phyloP scores from a whole-genome alignment of 2,797 vertebrate genomes.

The Microctenopoma lineatum region DNA sequence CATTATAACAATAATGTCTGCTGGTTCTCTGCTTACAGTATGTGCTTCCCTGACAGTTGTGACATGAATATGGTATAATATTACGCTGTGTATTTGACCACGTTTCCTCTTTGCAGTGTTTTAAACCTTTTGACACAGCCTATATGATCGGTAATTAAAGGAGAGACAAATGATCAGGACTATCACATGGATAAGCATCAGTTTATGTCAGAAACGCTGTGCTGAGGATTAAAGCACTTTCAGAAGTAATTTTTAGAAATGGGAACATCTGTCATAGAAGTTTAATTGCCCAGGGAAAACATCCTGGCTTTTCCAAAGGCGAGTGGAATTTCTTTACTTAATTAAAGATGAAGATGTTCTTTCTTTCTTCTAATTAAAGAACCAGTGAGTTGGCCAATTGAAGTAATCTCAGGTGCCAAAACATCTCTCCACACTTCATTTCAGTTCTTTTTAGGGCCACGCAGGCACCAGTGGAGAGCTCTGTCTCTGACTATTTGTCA shows the following conservation, averaged over 20 bases:
- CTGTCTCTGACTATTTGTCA: conserved; percentile 55
- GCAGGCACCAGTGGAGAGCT: conserved; percentile 32
- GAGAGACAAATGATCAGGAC: conserved; percentile 5
- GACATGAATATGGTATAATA: not conserved
- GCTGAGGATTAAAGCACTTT: not conserved
- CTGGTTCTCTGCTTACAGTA: not conserved
- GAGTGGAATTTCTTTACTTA: conserved; percentile 55
- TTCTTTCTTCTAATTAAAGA: conserved; percentile 67
- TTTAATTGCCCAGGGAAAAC: conserved; percentile 42
- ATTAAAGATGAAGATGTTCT: conserved; percentile 63
- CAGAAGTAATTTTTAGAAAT: conserved; percentile 35
- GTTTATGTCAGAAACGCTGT: conserved; percentile 10
- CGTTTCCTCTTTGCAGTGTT: not conserved
- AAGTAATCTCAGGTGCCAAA: conserved; percentile 61
- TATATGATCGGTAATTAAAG: not conserved
- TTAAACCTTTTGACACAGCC: not conserved
- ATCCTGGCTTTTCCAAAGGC: conserved; percentile 41
- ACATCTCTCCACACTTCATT: conserved; percentile 55
- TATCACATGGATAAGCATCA: not conserved
- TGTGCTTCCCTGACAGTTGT: not conserved
- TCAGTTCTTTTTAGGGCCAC: conserved; percentile 41
- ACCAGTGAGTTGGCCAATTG: conserved; percentile 41
- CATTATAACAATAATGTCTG: not conserved
- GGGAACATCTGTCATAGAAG: conserved; percentile 43
- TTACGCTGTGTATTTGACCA: not conserved